A percentile compares a stretch with the other conserved stretches of the same genome.
These are phyloP conservation scores for Rhaphigaster nebulosa DNA, from an alignment of 2,888 invertebrate genomes.

Conservation along the genomic window DNA sequence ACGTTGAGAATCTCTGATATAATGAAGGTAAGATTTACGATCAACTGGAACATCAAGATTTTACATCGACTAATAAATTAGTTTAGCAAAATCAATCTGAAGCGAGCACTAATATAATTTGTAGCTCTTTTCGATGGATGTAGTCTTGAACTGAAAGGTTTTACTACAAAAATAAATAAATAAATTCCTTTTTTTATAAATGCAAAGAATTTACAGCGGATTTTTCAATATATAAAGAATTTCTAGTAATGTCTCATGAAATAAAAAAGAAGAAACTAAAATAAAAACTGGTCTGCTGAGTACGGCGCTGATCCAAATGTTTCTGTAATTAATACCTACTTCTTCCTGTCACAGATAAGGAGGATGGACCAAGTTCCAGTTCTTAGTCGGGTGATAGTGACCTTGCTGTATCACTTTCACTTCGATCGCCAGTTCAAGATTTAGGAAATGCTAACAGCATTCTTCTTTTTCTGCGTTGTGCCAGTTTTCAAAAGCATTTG, in stretches of 20 bases:
- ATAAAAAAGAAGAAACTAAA: not conserved
- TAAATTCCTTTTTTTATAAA: no score
- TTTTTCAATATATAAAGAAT: not conserved
- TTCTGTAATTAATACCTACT: not conserved
- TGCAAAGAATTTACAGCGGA: not conserved
- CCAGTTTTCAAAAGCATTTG: not conserved
- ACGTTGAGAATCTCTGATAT: no score
- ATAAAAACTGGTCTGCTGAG: not conserved
- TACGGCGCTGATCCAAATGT: not conserved
- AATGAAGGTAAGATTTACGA: no score
- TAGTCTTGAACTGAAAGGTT: no score
- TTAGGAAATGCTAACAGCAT: not conserved
- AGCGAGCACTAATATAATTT: no score
- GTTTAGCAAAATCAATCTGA: no score
- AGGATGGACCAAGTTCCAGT: not conserved
- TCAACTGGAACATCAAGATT: no score
- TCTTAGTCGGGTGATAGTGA: not conserved
- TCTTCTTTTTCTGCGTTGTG: not conserved
- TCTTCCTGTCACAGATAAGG: not conserved
- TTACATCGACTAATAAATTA: no score
- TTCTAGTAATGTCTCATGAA: not conserved
- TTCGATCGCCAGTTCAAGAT: not conserved
- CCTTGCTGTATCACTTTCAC: not conserved
- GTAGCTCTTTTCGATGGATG: no score
- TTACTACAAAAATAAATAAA: no score